A percentile compares a stretch with the other conserved stretches of the same genome.
Conservation (phyloP, 2,888 invertebrate genomes). For the Pogonocherus hispidulus region DNA sequence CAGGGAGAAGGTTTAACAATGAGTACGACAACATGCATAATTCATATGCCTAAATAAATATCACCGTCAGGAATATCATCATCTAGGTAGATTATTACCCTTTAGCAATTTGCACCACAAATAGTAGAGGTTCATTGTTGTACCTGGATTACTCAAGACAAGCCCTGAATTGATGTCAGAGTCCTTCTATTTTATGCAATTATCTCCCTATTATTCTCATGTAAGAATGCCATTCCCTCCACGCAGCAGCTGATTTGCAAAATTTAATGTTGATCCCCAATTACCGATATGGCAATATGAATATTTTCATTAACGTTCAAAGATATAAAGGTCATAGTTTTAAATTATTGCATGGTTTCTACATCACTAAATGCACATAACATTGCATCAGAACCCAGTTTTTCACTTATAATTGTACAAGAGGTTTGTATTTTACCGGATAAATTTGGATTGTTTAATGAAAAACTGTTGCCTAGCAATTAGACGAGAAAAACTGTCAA, state of each 20-base stretch:
- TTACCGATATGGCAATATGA: too few species aligned
- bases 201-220: constrained; percentile 6
- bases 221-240: background rate
- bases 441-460: too few species aligned
- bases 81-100: constrained; percentile 59
- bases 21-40: constrained; percentile 62
- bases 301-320: too few species aligned
- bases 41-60: constrained; percentile 66
- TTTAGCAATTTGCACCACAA: constrained; percentile 53
- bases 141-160: constrained; percentile 44
- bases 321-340: too few species aligned
- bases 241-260: background rate
- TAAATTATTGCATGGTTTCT: too few species aligned
- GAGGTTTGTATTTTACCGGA: too few species aligned
- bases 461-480: too few species aligned
- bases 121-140: constrained; percentile 49
- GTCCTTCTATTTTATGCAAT: constrained; percentile 10
- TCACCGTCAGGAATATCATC: constrained; percentile 63
- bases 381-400: too few species aligned
- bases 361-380: too few species aligned
- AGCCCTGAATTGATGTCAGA: constrained; percentile 36
- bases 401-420: too few species aligned
- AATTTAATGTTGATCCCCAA: too few species aligned
- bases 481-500: too few species aligned
- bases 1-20: constrained; percentile 51